phyloP scores from a whole-genome alignment of 2,888 invertebrate species.

The Thereva unica region DNA sequence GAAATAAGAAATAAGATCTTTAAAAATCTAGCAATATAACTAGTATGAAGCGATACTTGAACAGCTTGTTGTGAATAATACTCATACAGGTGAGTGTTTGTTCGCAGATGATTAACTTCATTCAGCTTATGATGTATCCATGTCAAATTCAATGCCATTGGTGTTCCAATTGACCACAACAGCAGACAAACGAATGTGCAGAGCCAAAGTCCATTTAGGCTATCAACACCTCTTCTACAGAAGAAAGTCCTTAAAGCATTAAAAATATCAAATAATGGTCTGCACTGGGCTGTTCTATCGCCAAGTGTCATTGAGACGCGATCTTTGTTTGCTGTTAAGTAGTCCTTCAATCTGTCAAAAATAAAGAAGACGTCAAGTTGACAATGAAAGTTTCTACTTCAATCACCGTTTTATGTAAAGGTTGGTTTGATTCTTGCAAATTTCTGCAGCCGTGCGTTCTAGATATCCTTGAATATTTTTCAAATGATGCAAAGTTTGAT shows the following conservation, averaged over 20 bases:
- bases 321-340: conserved; percentile 69
- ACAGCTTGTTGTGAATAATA: conserved; percentile 19
- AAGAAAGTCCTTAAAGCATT: conserved; percentile 65
- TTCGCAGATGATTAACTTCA: conserved; percentile 41
- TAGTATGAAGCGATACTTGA: too few species aligned
- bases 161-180: conserved; percentile 66
- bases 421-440: conserved; percentile 68
- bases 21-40: too few species aligned
- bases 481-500: conserved; percentile 74
- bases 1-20: too few species aligned
- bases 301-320: conserved; percentile 68
- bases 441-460: conserved; percentile 71
- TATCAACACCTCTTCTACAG: conserved; percentile 56
- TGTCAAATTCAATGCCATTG: conserved; percentile 65
- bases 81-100: conserved; percentile 45
- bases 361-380: neutral
- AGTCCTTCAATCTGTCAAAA: conserved; percentile 62
- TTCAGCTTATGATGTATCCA: conserved; percentile 52
- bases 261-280: conserved; percentile 72
- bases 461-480: conserved; percentile 78
- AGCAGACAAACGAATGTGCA: conserved; percentile 63
- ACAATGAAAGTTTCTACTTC: neutral
- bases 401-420: conserved; percentile 52
- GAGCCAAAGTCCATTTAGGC: conserved; percentile 70
- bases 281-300: conserved; percentile 70